These are phyloP conservation scores for Jacana jacana DNA, from an alignment of 2,113 vertebrate genomes.

Conservation along the genomic window DNA sequence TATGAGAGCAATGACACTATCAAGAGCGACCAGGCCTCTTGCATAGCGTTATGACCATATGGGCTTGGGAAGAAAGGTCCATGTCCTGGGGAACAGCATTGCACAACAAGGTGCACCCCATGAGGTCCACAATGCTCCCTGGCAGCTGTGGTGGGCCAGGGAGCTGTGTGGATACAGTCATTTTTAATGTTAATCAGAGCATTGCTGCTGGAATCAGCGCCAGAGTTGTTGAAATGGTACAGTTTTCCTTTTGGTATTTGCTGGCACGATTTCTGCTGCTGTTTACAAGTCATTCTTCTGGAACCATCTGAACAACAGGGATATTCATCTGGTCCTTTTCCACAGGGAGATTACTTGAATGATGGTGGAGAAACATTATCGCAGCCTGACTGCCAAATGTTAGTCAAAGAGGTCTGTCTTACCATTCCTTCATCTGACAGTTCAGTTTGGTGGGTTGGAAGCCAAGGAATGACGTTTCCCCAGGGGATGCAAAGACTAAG, in stretches of 20 bases:
- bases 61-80: neutral
- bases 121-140: neutral
- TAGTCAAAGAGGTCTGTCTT: neutral
- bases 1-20: neutral
- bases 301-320: neutral
- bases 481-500: neutral
- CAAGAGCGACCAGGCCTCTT: neutral
- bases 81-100: accelerated
- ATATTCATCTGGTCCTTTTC: neutral
- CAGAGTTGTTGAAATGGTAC: neutral
- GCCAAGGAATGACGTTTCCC: neutral
- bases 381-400: neutral
- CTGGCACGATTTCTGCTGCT: neutral
- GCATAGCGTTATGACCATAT: neutral
- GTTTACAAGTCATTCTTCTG: neutral
- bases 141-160: neutral
- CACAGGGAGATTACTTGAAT: neutral
- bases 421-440: neutral
- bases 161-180: neutral
- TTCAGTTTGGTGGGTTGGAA: neutral
- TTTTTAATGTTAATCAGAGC: neutral
- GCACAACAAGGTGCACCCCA: neutral
- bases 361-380: neutral
- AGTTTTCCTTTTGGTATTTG: neutral
- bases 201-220: neutral